Base-by-base conservation (phyloP, 1,140 invertebrate species). In the Hylaeus volcanicus region DNA sequence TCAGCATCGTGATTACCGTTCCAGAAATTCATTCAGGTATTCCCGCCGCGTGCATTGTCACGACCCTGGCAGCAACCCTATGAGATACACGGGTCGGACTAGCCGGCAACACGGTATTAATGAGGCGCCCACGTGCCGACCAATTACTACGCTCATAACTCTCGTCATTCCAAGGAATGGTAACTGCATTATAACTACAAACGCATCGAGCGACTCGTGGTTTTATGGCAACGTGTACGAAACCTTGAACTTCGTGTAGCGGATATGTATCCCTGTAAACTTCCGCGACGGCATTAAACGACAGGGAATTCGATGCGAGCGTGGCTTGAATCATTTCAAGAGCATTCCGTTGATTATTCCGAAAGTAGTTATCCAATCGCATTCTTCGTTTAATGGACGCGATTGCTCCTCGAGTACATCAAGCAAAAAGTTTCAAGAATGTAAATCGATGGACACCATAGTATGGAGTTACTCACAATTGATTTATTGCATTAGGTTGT, bases 91-190 rank as follows among this genome's bases (percentile, higher is more conserved):
- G 51, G 68, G 43, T 73, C 73, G 60, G 73, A 76, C 68, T 63
- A 56, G 37, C 69, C 39, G 41, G 41, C 56, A 81, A 82, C 73
- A 77, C 37, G 63, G 65, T 82, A 86, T 87, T 88, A 86, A 89
- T 84, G 86, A 88, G 85, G 75, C 86, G 83, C 87, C 84, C 82
- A 86, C 86, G 88, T 88, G 85, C 77, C 78, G 61, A 70, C 14
- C 78, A 76, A 84, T 85, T 71, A 85, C 72, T 26, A 73, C 5
- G 26, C 68, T 80, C 82, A 61, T 85, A 85, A 85, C 63, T 75
- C 81, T 79, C 56, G 41, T 81, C 63, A 66, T 76, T 69, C 39
- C 64, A 39, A 26, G 53, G 43, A 81, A 81, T 69, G 37, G 73
- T 74, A 75, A 75, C 78, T 75, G 72, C 51, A 58, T 77, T 60